phyloP scores from a whole-genome alignment of 2,888 invertebrate genomes.

The Lasioglossum pauxillum region DNA sequence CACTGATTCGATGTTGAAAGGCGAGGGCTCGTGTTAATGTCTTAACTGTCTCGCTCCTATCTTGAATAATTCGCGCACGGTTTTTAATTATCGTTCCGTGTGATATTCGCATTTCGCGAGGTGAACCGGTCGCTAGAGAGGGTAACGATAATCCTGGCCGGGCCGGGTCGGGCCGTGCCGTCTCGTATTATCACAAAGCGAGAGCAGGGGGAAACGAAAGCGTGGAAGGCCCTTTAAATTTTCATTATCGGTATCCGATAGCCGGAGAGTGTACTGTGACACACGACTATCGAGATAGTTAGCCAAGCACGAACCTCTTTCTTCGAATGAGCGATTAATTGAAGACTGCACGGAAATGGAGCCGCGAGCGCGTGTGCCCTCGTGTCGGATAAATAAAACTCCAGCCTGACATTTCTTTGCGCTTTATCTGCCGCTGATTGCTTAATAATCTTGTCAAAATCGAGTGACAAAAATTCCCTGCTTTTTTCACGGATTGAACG shows the following conservation, averaged over 20 bases:
- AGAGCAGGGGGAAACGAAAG: conserved; percentile 44
- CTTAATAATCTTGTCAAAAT: not conserved
- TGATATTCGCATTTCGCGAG: conserved; percentile 8
- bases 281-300: conserved; percentile 37
- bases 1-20: too few relatives aligned
- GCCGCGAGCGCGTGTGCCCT: not conserved
- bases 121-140: not conserved
- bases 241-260: conserved; percentile 65
- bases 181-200: conserved; percentile 49
- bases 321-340: conserved; percentile 35
- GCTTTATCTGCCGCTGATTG: not conserved
- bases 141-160: conserved; percentile 29
- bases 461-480: not conserved
- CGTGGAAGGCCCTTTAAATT: conserved; percentile 52
- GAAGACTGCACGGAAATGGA: not conserved
- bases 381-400: not conserved
- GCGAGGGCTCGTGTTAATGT: too few relatives aligned
- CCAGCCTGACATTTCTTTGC: not conserved
- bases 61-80: not conserved
- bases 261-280: conserved; percentile 35
- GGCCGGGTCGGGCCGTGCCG: not conserved
- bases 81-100: conserved; percentile 1
- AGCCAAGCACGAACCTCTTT: conserved; percentile 28
- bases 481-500: not conserved
- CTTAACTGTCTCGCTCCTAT: not conserved